These are phyloP conservation scores for Liodrosophila aerea DNA, from an alignment of 2,888 invertebrate genomes.

Conservation along the genomic window DNA sequence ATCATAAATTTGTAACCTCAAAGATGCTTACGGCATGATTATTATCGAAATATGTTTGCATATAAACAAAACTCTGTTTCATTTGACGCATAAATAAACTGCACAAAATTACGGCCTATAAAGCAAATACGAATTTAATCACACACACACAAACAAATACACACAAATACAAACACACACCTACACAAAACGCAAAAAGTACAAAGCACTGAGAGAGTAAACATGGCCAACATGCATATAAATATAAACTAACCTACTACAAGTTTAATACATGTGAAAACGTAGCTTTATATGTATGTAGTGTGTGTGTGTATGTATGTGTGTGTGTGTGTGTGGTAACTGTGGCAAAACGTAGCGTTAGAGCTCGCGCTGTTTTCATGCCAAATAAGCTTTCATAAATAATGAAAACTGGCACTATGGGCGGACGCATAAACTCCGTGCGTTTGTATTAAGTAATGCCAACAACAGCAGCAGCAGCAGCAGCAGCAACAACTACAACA, in stretches of 20 bases:
- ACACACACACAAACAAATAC: constrained; percentile 25
- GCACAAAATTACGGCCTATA: constrained; percentile 43
- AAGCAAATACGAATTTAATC: constrained; percentile 54
- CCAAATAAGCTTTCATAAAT: constrained; percentile 76
- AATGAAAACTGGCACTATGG: constrained; percentile 61
- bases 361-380: constrained; percentile 52
- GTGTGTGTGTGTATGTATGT: constrained; percentile 9
- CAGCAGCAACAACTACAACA: constrained; percentile 20
- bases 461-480: constrained; percentile 25
- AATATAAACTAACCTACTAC: constrained; percentile 41
- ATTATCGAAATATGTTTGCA: constrained; percentile 20
- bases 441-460: constrained; percentile 58
- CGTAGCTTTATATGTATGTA: constrained; percentile 5
- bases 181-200: constrained; percentile 6
- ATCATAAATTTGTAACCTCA: background rate
- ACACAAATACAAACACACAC: constrained; percentile 9
- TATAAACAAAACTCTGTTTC: constrained; percentile 13
- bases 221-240: constrained; percentile 17
- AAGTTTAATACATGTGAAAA: constrained; percentile 32
- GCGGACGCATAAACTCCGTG: constrained; percentile 41
- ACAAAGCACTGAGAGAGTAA: constrained; percentile 4
- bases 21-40: constrained; percentile 1
- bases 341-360: constrained; percentile 16
- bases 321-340: constrained; percentile 10
- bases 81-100: constrained; percentile 32